Base-by-base conservation (phyloP, 2,113 vertebrate species). In the Cromileptes altivelis region DNA sequence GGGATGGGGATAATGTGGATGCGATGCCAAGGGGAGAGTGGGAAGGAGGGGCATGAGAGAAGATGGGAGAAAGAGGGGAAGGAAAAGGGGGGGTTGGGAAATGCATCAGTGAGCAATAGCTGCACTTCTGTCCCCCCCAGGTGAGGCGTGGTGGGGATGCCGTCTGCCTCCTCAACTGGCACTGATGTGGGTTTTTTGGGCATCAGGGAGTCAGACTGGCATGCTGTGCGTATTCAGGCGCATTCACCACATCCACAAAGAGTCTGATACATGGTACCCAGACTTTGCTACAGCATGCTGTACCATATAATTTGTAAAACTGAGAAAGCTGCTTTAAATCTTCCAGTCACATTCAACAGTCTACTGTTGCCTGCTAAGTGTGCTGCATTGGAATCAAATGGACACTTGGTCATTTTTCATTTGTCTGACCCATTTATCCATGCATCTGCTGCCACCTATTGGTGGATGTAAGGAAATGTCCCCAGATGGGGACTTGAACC, bases 281-380 rank as follows among this genome's bases (percentile, higher is more conserved):
- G n/a, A 14, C 15, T 6, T 4, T 6, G 17, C n/a, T 8, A 0
- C 7, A 19, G 9, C 4, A 47, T 7, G n/a, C 7, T 17, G 21
- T 27, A 13, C 11, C 11, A n/a, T 10, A 12, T 42, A 0, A 56
- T 27, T 17, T 9, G 1, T 19, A 15, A 14, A n/a, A 30, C 9
- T 13, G 27, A 9, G 2, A 50, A 14, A 40, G n/a, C 49, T 62
- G 74, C 23, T 68, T 19, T 71, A 14, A 65, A 47, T 55, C 72
- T 6, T 55, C 6, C n/a, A 14, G 18, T 40, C 33, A 50, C 42
- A 81, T 86, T 85, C 86, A 80, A 86, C 85, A 84, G 78, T 75
- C 55, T 33, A 82, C 55, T 30, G n/a, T 19, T 23, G 3, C 49
- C 45, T 70, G 60, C 47, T 37, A 2, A 8, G 1, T 50, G 18